Conservation (phyloP, 2,888 invertebrate species). For the Polyommatus icarus region DNA sequence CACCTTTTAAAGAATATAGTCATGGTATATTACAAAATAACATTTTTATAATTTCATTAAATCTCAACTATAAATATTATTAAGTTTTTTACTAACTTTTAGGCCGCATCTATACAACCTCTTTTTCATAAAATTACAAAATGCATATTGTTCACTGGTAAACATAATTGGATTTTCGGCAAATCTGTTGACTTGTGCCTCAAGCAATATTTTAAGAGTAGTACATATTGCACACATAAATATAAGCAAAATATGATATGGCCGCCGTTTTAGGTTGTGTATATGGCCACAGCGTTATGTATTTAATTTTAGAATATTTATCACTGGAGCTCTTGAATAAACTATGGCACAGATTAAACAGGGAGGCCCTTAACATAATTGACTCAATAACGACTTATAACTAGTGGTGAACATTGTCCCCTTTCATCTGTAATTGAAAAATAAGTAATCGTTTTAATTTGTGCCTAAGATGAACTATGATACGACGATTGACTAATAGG, state of each 20-base stretch:
- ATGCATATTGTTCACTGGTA: not conserved
- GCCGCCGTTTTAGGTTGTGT: not conserved
- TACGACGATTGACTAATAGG: too few relatives aligned
- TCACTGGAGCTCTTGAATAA: slow-evolving; percentile 1
- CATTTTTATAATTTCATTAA: not conserved
- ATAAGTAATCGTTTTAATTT: not conserved
- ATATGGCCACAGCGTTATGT: not conserved
- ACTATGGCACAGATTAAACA: slow-evolving; percentile 39
- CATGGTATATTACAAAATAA: not conserved
- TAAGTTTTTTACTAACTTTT: not conserved
- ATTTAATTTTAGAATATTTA: not conserved
- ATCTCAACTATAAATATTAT: not conserved
- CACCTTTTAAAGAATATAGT: not conserved
- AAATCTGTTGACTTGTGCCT: not conserved
- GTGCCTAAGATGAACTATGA: not conserved
- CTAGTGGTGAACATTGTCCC: slow-evolving; percentile 22
- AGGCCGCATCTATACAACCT: not conserved
- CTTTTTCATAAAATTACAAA: not conserved
- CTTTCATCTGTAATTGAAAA: slow-evolving; percentile 26
- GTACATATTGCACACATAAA: not conserved
- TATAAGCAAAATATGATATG: not conserved
- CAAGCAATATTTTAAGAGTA: not conserved
- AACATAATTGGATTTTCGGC: not conserved
- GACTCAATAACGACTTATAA: slow-evolving; percentile 37
- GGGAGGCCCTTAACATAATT: slow-evolving; percentile 38